These are phyloP conservation scores for Cantharis lateralis DNA, from an alignment of 2,888 invertebrate genomes.

Conservation along the genomic window DNA sequence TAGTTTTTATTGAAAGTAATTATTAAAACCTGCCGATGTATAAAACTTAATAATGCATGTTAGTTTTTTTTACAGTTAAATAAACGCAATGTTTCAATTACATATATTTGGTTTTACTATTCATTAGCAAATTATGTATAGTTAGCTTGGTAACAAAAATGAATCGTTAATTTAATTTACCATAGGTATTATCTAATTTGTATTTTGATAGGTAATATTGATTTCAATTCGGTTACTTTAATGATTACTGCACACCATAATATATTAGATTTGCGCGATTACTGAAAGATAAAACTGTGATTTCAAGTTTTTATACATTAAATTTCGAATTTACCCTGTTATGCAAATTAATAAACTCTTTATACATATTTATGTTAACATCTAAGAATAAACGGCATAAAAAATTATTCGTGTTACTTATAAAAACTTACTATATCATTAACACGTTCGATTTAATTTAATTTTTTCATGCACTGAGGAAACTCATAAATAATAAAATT, in stretches of 20 bases:
- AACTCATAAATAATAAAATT: conserved; percentile 9
- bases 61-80: not conserved
- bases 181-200: not conserved
- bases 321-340: not conserved
- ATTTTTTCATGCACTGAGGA: not conserved
- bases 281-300: not conserved
- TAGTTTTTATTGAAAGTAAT: not conserved
- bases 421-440: not conserved
- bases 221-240: not conserved
- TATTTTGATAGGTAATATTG: not conserved
- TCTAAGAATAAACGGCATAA: not conserved
- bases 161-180: not conserved
- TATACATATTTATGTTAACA: not conserved
- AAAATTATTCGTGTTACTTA: not conserved
- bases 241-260: not conserved
- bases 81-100: not conserved
- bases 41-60: not conserved
- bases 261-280: not conserved
- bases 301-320: not conserved
- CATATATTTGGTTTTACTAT: not conserved
- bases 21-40: not conserved
- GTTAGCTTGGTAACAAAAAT: not conserved
- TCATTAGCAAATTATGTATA: not conserved
- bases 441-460: not conserved
- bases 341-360: not conserved